phyloP scores from a whole-genome alignment of 1,140 invertebrate species.

The Bombus difficillimus region DNA sequence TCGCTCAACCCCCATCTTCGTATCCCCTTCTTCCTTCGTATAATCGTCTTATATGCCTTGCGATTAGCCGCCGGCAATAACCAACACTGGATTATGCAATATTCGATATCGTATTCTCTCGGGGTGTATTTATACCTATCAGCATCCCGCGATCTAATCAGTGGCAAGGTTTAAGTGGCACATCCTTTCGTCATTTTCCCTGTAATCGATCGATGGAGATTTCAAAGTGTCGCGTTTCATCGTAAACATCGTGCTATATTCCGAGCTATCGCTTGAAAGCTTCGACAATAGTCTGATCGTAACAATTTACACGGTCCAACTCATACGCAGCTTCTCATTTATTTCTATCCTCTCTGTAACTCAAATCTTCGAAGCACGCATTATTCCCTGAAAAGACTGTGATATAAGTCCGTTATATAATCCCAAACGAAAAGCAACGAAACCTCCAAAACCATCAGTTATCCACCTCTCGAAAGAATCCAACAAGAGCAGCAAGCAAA shows the following conservation, averaged over 20 bases:
- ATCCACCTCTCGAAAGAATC: neutral
- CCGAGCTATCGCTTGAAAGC: no score
- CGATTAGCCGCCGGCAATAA: constrained; percentile 65
- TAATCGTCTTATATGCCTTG: constrained; percentile 71
- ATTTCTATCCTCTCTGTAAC: no score
- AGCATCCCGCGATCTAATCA: constrained; percentile 60
- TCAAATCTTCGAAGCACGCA: no score
- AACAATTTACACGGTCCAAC: no score
- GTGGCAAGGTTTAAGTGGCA: constrained; percentile 18
- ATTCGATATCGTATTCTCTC: constrained; percentile 70
- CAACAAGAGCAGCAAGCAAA: neutral
- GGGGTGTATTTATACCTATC: constrained; percentile 60
- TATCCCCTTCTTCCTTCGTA: constrained; percentile 58
- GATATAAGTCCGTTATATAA: neutral
- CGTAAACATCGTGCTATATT: neutral
- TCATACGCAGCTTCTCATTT: no score
- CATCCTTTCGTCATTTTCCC: constrained; percentile 29
- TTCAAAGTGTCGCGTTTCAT: no score
- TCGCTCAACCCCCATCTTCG: constrained; percentile 34
- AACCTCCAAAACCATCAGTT: neutral
- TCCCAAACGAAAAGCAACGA: neutral
- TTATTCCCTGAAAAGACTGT: no score
- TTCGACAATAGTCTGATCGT: fast-evolving
- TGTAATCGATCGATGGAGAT: constrained; percentile 11
- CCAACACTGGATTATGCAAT: constrained; percentile 75